Conservation (phyloP, 2,888 invertebrate species). For the Cecidostiba fungosa region DNA sequence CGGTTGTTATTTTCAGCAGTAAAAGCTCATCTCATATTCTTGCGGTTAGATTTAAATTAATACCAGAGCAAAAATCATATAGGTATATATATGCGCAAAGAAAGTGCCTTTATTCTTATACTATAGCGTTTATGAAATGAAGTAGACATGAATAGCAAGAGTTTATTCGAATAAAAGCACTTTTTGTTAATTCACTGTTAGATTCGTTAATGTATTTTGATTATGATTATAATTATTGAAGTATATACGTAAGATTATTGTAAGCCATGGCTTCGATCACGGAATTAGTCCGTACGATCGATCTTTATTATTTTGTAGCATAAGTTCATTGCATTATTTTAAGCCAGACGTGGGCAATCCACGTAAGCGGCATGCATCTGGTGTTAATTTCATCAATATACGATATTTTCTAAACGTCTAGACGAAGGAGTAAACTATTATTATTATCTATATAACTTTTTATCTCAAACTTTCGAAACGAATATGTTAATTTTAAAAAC, state of each 20-base stretch:
- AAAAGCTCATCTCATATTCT: conserved; percentile 62
- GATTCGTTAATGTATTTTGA: conserved; percentile 64
- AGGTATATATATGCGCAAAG: conserved; percentile 30
- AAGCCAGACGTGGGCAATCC: conserved; percentile 33
- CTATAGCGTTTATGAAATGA: neutral
- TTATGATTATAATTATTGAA: conserved; percentile 63
- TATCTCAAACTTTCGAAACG: neutral
- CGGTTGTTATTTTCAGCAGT: conserved; percentile 64
- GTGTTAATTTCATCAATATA: conserved; percentile 71
- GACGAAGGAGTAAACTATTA: neutral
- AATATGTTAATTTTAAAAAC: neutral
- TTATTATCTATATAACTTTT: neutral
- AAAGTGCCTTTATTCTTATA: conserved; percentile 52
- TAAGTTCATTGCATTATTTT: conserved; percentile 65
- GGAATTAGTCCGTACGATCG: conserved; percentile 68
- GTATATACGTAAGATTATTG: conserved; percentile 65
- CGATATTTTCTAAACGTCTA: neutral
- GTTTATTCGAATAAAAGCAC: conserved; percentile 64
- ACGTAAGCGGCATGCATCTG: conserved; percentile 74
- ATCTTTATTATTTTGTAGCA: conserved; percentile 69
- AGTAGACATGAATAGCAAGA: neutral
- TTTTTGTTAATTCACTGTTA: conserved; percentile 67
- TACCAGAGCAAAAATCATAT: conserved; percentile 65
- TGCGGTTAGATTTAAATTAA: conserved; percentile 68
- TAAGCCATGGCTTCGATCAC: conserved; percentile 67